Base-by-base conservation (phyloP, 1,140 invertebrate genomes). In the Diabrotica virgifera region DNA sequence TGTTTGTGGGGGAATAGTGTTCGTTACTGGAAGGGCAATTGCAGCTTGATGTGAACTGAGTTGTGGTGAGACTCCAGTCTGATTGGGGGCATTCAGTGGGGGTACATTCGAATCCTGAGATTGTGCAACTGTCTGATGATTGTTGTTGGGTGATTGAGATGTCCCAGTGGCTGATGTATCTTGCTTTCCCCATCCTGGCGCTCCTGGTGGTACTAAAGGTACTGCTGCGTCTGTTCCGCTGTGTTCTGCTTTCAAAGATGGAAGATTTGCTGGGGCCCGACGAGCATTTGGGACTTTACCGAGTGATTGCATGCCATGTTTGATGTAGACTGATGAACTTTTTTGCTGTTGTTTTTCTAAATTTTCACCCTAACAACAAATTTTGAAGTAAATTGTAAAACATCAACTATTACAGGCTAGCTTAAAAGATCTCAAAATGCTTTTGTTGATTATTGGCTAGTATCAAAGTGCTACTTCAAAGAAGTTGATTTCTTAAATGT, bases 251-350 rank as follows among this genome's bases (percentile, higher is more conserved):
- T 96, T 97, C 82, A 97, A 85, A 89, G 95, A 97, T 81, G 96
- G 95, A 84, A 97, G 85, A 88, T 97, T 96, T 79, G 93, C 94
- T 82, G 96, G 96, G 83, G 94, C 93, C 81, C 95, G 90, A 82
- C 95, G 90, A 81, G 92, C 90, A 81, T 89, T 93, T 80, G 92
- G 93, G 82, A 97, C 93, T 90, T 97, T 97, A 85, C 95, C 95
- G 89, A 98, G 89, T 84, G 88, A 94, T 92, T 97, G 95, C 89
- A 97, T 93, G 87, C 95, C 95, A 96, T 97, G 94, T 92, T 96
- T 96, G 80, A 92, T 90, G 77, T 77, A 75, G 52, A 87, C 87
- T 84, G 90, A 84, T 86, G 92, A 88, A 83, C 90, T 94, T 84
- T 92, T 93, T 76, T 91, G 90, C 80, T 90, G 89, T 76, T 90